Conservation (phyloP, 1,140 invertebrate genomes). For the Leptinotarsa lineolata region DNA sequence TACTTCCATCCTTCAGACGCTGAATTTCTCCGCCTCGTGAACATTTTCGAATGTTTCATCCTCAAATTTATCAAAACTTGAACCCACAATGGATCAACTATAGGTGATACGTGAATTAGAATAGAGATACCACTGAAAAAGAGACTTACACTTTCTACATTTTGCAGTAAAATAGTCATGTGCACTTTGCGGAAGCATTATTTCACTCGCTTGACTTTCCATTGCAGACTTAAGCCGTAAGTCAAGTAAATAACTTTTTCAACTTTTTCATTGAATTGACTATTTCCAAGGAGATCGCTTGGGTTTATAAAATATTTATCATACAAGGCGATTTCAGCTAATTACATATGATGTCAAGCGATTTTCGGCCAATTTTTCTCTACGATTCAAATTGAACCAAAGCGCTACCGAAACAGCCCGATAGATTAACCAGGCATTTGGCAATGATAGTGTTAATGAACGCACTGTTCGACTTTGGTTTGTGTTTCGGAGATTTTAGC, state of each 20-base stretch:
- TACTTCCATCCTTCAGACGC: conserved; percentile 39
- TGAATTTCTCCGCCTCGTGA: conserved; percentile 39
- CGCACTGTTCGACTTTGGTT: too few species aligned
- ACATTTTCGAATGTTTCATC: conserved; percentile 40
- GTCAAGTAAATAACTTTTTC: conserved; percentile 12
- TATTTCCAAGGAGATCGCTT: conserved; percentile 12
- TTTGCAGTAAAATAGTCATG: conserved; percentile 13
- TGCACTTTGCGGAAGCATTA: conserved; percentile 4
- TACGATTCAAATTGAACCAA: too few species aligned
- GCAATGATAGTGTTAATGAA: too few species aligned
- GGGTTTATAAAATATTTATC: not conserved
- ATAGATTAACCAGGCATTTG: too few species aligned
- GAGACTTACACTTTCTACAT: conserved; percentile 7
- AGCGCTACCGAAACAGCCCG: too few species aligned
- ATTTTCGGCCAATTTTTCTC: too few species aligned
- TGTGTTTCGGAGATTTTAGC: too few species aligned
- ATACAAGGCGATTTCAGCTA: not conserved
- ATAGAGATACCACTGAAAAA: not conserved
- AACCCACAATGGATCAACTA: conserved; percentile 41
- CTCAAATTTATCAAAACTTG: conserved; percentile 42
- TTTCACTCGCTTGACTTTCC: conserved; percentile 21
- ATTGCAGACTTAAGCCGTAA: conserved; percentile 16
- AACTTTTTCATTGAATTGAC: not conserved
- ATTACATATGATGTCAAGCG: too few species aligned
- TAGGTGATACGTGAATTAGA: conserved; percentile 10